Percentiles rank a stretch among this genome's conserved stretches.
Conservation (phyloP, 1,140 invertebrate genomes). For the Lordiphosa clarofinis region DNA sequence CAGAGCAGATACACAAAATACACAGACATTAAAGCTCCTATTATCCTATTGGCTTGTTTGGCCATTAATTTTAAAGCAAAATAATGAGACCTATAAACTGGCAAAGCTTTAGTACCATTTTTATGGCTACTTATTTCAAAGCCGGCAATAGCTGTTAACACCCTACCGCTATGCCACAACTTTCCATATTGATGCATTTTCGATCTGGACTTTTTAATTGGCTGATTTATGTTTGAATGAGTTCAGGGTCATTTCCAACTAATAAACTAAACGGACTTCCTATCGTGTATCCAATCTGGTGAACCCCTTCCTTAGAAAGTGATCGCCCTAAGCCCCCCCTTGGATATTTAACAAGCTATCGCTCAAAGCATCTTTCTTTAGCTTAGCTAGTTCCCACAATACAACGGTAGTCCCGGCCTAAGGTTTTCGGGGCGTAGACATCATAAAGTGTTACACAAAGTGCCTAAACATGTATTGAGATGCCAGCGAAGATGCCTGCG, state of each 20-base stretch:
- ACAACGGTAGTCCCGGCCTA: conserved; percentile 48
- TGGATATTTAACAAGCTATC: conserved; percentile 26
- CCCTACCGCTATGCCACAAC: too few species aligned
- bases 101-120: too few species aligned
- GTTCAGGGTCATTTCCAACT: conserved; percentile 12
- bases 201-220: conserved; percentile 13
- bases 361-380: conserved; percentile 22
- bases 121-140: too few species aligned
- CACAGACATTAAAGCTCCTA: too few species aligned
- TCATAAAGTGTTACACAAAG: conserved; percentile 75
- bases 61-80: too few species aligned
- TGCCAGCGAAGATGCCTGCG: conserved; percentile 58
- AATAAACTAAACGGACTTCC: conserved; percentile 10
- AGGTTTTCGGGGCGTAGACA: conserved; percentile 49
- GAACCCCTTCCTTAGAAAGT: conserved; percentile 17
- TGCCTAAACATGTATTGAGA: conserved; percentile 75
- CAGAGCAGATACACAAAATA: too few species aligned
- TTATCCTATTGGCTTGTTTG: too few species aligned
- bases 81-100: too few species aligned
- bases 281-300: conserved; percentile 7
- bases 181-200: too few species aligned
- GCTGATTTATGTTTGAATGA: conserved; percentile 15
- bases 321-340: conserved; percentile 10
- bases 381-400: conserved; percentile 46
- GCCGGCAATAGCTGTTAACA: too few species aligned